These are phyloP conservation scores for Pheucticus melanocephalus DNA, from an alignment of 2,113 vertebrate genomes.

Conservation along the genomic window DNA sequence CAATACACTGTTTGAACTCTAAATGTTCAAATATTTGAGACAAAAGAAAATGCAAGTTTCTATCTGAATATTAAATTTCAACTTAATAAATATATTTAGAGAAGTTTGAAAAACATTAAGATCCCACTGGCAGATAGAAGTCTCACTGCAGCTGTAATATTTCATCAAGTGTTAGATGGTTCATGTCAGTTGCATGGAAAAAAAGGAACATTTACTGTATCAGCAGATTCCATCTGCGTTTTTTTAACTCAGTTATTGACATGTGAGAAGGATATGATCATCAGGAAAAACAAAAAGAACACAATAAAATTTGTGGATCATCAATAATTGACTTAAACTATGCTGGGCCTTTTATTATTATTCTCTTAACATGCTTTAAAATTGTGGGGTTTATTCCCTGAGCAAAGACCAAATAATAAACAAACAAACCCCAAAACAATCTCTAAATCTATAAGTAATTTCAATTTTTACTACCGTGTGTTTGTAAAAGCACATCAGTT, in stretches of 20 bases:
- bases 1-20: neutral
- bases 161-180: slow-evolving; percentile 16
- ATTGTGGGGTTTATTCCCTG: neutral
- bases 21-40: neutral
- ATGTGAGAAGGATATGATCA: neutral
- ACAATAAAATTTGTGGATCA: neutral
- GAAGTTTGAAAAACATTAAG: neutral
- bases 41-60: neutral
- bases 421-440: neutral
- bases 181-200: neutral
- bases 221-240: slow-evolving; percentile 15
- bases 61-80: slow-evolving; percentile 14
- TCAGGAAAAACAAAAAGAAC: neutral
- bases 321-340: neutral
- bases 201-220: slow-evolving; percentile 10
- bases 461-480: neutral
- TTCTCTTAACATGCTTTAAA: neutral
- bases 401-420: neutral
- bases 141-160: slow-evolving; percentile 31
- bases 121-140: neutral
- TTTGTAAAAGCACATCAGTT: neutral
- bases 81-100: neutral
- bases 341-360: neutral
- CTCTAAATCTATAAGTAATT: neutral
- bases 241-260: slow-evolving; percentile 14